Conservation (phyloP, 2,888 invertebrate genomes). For the Trichogramma evanescens region DNA sequence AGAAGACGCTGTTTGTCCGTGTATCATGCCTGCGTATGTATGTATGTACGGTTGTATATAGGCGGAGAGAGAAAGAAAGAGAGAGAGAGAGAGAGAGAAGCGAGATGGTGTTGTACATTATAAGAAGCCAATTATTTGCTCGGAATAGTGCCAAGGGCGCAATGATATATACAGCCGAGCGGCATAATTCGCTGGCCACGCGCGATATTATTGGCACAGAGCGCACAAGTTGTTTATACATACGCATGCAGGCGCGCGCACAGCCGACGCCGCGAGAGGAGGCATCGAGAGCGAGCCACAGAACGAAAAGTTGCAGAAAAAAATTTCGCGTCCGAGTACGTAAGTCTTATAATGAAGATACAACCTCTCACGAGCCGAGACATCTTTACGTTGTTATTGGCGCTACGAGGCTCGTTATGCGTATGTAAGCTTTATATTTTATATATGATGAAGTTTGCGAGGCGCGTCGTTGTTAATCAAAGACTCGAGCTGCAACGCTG, state of each 20-base stretch:
- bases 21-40: too few species aligned
- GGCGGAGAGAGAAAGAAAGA: too few species aligned
- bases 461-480: slow-evolving; percentile 39
- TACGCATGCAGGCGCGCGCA: not conserved
- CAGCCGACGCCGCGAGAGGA: not conserved
- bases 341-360: slow-evolving; percentile 47
- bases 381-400: slow-evolving; percentile 41
- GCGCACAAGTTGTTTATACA: not conserved
- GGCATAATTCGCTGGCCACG: slow-evolving; percentile 38
- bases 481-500: slow-evolving; percentile 19
- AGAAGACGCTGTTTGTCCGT: too few species aligned
- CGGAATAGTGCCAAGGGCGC: slow-evolving; percentile 31
- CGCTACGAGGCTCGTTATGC: slow-evolving; percentile 36
- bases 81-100: too few species aligned
- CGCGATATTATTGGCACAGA: slow-evolving; percentile 13
- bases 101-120: too few species aligned
- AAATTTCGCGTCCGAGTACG: slow-evolving; percentile 33
- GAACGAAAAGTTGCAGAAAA: slow-evolving; percentile 1
- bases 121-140: slow-evolving; percentile 42
- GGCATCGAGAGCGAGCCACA: slow-evolving; percentile 4
- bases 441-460: slow-evolving; percentile 24
- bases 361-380: slow-evolving; percentile 41
- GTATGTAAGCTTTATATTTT: slow-evolving; percentile 3
- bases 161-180: slow-evolving; percentile 40
- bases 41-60: too few species aligned